Evolutionary conservation across 2,113 vertebrate species (phyloP).

Genomic region (Melanerpes formicivorus): DNA sequence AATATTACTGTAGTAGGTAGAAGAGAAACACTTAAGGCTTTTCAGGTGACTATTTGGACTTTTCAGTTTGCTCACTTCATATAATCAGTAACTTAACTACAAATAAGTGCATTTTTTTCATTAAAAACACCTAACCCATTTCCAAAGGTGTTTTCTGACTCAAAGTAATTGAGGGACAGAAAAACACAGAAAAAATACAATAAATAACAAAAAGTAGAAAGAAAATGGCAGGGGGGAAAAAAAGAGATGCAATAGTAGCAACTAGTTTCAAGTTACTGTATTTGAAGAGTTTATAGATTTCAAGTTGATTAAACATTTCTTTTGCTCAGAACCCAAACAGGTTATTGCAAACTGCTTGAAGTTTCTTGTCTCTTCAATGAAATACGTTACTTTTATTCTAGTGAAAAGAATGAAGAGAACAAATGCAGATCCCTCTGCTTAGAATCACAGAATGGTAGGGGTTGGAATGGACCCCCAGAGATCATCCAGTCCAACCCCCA

Average conservation of each 20-base stretch:
- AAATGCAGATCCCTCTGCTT: too few species aligned
- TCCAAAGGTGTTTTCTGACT: not conserved
- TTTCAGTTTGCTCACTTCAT: not conserved
- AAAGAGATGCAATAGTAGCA: not conserved
- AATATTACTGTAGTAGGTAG: not conserved
- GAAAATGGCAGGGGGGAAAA: not conserved
- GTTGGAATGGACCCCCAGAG: too few species aligned
- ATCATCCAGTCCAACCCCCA: too few species aligned
- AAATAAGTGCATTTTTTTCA: not conserved
- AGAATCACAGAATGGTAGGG: too few species aligned
- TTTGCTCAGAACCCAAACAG: not conserved
- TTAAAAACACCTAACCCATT: not conserved
- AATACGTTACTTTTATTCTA: not conserved
- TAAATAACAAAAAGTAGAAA: not conserved
- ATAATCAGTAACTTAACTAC: not conserved
- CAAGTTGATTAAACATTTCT: not conserved
- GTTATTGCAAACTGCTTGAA: not conserved
- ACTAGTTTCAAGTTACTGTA: not conserved
- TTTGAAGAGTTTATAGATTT: not conserved
- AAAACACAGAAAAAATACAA: not conserved
- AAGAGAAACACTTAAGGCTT: not conserved
- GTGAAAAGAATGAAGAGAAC: too few species aligned
- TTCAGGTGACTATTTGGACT: not conserved
- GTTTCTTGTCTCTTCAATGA: not conserved
- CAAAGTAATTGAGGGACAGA: not conserved